Percentiles rank a stretch among this genome's conserved stretches.
These are phyloP conservation scores for Tonatia bakeri DNA, from an alignment of 2,113 vertebrate genomes.

Conservation along the genomic window DNA sequence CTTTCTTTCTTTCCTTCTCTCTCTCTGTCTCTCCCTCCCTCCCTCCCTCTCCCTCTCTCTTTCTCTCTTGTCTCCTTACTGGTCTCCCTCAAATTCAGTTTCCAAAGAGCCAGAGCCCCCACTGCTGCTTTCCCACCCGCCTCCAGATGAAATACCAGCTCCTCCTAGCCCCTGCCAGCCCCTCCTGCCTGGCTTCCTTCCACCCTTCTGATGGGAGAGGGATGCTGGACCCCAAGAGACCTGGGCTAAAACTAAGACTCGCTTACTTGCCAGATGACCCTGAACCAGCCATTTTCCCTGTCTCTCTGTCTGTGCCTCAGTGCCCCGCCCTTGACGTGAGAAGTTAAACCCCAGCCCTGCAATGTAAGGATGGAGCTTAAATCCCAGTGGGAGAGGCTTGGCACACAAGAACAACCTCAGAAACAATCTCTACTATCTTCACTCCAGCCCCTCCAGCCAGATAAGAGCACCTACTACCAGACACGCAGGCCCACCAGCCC, in stretches of 20 bases:
- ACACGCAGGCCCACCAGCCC: neutral
- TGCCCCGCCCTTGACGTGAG: fast-evolving
- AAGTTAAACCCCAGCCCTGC: neutral
- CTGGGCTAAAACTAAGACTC: neutral
- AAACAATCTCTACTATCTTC: neutral
- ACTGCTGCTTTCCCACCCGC: neutral
- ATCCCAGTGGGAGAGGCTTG: neutral
- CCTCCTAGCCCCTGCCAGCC: neutral
- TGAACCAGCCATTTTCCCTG: neutral
- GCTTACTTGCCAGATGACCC: neutral
- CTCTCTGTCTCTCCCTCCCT: too few relatives aligned
- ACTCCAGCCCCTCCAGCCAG: neutral
- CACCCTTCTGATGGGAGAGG: neutral
- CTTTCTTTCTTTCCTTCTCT: neutral
- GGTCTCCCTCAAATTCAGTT: neutral
- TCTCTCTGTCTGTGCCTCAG: neutral
- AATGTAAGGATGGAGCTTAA: neutral
- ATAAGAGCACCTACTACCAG: neutral
- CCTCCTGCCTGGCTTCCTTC: neutral
- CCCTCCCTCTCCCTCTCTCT: neutral
- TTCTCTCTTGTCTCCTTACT: neutral
- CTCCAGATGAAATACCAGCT: neutral
- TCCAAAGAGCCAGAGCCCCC: neutral
- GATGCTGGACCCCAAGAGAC: neutral
- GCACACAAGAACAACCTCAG: neutral